Conservation (phyloP, 2,797 vertebrate species). For the Cetoscarus ocellatus region DNA sequence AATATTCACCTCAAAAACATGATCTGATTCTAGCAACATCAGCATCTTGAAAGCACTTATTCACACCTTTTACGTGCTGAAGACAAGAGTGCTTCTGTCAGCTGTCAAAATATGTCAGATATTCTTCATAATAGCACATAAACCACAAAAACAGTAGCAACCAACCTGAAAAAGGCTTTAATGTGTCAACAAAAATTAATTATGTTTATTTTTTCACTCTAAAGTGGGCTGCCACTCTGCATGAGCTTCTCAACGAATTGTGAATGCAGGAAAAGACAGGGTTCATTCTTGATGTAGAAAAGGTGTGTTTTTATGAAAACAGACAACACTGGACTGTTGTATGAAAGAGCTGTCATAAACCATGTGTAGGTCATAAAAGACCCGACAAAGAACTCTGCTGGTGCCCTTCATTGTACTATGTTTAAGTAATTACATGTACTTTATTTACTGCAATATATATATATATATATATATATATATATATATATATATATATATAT, state of each 20-base stretch:
- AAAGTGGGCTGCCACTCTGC: conserved; percentile 47
- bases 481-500: too few relatives aligned
- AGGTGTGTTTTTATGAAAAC: background rate
- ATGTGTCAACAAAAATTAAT: conserved; percentile 57
- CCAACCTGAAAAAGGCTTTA: conserved; percentile 45
- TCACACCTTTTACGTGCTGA: conserved; percentile 42
- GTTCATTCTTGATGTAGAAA: conserved; percentile 24
- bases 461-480: too few relatives aligned
- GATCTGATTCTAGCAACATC: conserved; percentile 28
- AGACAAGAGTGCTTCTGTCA: conserved; percentile 47
- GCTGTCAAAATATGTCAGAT: conserved; percentile 43
- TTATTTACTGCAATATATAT: too few relatives aligned
- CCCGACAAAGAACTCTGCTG: too few relatives aligned
- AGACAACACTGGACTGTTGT: too few relatives aligned
- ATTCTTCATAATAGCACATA: conserved; percentile 12
- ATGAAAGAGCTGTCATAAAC: too few relatives aligned
- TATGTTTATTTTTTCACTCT: conserved; percentile 19
- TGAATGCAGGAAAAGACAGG: conserved; percentile 14
- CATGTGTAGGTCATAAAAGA: too few relatives aligned
- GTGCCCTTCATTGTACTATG: too few relatives aligned
- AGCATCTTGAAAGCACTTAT: conserved; percentile 36
- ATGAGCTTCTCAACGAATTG: conserved; percentile 28
- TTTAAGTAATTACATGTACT: too few relatives aligned
- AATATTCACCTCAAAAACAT: conserved; percentile 21
- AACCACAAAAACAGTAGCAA: conserved; percentile 50